Evolutionary conservation across 1,140 invertebrate genomes (phyloP).

Genomic region (Drosophila burlai): DNA sequence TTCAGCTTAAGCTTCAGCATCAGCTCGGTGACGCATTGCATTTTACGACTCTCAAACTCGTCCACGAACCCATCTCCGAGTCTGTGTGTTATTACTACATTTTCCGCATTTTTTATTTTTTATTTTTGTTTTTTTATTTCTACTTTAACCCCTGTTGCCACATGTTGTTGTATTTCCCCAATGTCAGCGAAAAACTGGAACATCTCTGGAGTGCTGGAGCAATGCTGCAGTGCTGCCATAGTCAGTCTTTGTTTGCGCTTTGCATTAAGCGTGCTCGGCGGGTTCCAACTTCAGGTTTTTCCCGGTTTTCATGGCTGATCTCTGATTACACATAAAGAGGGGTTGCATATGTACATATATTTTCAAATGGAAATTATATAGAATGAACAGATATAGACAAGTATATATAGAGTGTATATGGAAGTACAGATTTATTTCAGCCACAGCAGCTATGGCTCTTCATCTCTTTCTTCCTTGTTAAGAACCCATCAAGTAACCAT

Average conservation of each 20-base stretch:
- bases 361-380: not conserved
- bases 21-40: constrained; percentile 51
- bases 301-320: constrained; percentile 5
- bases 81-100: constrained; percentile 38
- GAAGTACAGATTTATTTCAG: not conserved
- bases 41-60: constrained; percentile 61
- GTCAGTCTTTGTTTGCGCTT: constrained; percentile 22
- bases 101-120: constrained; percentile 24
- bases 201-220: constrained; percentile 26
- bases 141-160: not conserved
- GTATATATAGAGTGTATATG: too few species aligned
- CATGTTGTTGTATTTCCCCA: constrained; percentile 25
- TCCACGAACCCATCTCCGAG: not conserved
- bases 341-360: too few species aligned
- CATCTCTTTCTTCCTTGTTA: not conserved
- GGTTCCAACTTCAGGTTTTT: constrained; percentile 11
- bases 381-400: not conserved
- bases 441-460: too few species aligned
- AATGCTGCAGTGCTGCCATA: constrained; percentile 24
- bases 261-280: constrained; percentile 13
- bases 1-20: not conserved
- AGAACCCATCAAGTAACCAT: not conserved
- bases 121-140: constrained; percentile 1
- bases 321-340: constrained; percentile 18
- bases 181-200: constrained; percentile 48